These are phyloP conservation scores for Callithrix jacchus DNA, from an alignment of 2,113 vertebrate genomes.

Conservation along the genomic window DNA sequence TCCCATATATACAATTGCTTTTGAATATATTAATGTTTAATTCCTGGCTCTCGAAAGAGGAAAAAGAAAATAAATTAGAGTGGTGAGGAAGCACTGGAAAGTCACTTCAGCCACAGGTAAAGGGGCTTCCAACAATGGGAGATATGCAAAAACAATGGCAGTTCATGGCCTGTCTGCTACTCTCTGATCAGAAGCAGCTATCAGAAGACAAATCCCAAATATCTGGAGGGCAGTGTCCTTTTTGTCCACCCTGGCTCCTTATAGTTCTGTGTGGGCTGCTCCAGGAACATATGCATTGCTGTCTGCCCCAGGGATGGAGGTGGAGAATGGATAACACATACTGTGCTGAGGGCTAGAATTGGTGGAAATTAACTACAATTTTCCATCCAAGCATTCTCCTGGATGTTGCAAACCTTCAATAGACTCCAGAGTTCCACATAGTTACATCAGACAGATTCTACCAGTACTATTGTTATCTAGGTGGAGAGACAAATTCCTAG, in stretches of 20 bases:
- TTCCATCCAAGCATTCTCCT: neutral
- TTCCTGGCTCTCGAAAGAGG: neutral
- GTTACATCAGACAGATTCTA: neutral
- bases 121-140: neutral
- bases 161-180: neutral
- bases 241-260: neutral
- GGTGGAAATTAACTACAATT: neutral
- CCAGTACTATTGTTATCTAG: neutral
- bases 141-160: neutral
- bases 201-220: neutral
- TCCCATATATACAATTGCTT: neutral
- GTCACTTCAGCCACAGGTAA: neutral
- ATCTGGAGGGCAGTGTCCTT: neutral
- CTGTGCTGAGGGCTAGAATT: neutral
- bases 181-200: neutral
- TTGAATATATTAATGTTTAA: neutral
- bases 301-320: neutral
- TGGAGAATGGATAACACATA: neutral
- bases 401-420: neutral
- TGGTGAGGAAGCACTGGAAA: neutral
- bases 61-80: neutral
- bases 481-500: neutral
- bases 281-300: neutral
- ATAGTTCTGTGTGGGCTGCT: neutral
- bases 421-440: neutral